These are phyloP conservation scores for Ctenomys sociabilis DNA, from an alignment of 2,113 vertebrate genomes.

Conservation along the genomic window DNA sequence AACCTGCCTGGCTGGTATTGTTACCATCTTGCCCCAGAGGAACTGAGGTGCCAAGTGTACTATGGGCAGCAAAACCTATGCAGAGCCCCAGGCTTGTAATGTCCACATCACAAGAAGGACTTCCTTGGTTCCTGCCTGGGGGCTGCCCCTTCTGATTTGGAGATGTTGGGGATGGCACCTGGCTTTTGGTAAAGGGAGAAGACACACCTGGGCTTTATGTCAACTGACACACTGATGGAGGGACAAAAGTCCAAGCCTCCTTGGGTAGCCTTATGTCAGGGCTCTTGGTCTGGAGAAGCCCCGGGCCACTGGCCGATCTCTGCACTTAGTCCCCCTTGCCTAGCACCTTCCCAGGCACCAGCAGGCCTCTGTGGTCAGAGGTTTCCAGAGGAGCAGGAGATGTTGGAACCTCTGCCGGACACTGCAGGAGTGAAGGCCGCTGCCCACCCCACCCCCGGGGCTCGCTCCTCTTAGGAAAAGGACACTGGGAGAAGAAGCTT, in stretches of 20 bases:
- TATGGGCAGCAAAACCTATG: background rate
- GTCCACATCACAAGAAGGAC: rapidly evolving
- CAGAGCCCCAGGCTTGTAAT: background rate
- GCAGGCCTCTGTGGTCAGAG: background rate
- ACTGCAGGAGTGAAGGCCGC: background rate
- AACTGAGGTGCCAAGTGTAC: background rate
- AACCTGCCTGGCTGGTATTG: background rate
- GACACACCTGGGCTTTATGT: background rate
- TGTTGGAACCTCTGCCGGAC: background rate
- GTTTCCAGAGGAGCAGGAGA: too few relatives aligned
- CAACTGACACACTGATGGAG: background rate
- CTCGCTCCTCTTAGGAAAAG: background rate
- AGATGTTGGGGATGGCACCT: background rate
- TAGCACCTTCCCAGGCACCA: background rate
- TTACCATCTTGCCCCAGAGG: background rate
- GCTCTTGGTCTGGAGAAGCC: background rate
- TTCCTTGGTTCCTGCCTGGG: background rate
- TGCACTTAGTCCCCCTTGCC: background rate
- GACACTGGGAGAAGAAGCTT: background rate
- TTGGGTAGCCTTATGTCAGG: background rate
- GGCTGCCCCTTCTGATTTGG: background rate
- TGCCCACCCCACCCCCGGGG: background rate
- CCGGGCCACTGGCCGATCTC: background rate
- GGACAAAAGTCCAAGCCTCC: background rate
- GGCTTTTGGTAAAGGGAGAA: background rate